These are phyloP conservation scores for Epinephelus lanceolatus DNA, from an alignment of 2,113 vertebrate species.

Conservation along the genomic window DNA sequence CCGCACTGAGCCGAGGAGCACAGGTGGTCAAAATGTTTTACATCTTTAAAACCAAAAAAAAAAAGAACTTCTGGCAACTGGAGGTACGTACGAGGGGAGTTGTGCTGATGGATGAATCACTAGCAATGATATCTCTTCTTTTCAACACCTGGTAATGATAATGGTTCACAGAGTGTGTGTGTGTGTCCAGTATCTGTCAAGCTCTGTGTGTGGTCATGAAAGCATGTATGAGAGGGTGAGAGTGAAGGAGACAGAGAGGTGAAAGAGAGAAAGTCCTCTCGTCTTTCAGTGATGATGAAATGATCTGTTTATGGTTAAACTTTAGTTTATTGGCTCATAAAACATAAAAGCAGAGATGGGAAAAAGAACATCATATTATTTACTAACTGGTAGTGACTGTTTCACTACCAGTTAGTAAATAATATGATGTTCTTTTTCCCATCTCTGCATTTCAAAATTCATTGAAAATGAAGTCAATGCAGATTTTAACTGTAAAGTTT, in stretches of 20 bases:
- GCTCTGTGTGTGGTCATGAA: slow-evolving; percentile 39
- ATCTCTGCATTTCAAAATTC: neutral
- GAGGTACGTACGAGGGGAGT: slow-evolving; percentile 36
- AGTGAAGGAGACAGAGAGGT: neutral
- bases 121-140: slow-evolving; percentile 47
- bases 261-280: neutral
- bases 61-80: slow-evolving; percentile 23
- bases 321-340: slow-evolving; percentile 8
- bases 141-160: slow-evolving; percentile 71
- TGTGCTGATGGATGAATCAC: slow-evolving; percentile 62
- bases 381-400: neutral
- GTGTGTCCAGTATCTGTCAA: slow-evolving; percentile 19
- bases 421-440: no score
- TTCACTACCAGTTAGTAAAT: no score
- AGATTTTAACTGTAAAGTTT: neutral
- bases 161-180: slow-evolving; percentile 37
- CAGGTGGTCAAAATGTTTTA: slow-evolving; percentile 64
- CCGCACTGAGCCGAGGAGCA: slow-evolving; percentile 2
- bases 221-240: slow-evolving; percentile 1
- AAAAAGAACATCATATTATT: neutral
- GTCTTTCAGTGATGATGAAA: neutral
- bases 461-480: neutral
- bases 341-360: neutral
- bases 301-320: neutral
- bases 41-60: slow-evolving; percentile 16